phyloP scores from a whole-genome alignment of 1,140 invertebrate species.

The Papilio polytes region DNA sequence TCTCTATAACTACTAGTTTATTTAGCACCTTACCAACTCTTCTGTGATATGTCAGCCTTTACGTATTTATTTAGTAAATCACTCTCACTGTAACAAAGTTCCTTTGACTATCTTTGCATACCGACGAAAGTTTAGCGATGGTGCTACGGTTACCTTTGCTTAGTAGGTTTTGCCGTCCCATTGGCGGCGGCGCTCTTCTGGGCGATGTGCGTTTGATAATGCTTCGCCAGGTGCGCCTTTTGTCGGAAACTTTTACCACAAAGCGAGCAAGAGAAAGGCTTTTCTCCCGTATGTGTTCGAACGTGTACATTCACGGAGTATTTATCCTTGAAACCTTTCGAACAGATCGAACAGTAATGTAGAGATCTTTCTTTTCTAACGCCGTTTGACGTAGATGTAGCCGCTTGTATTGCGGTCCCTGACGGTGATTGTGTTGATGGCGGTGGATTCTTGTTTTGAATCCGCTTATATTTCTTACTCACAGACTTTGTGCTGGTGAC shows the following conservation, averaged over 20 bases:
- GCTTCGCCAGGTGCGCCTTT: conserved; percentile 98
- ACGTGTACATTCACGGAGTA: conserved; percentile 97
- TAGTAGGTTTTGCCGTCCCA: conserved; percentile 76
- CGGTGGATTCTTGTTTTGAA: conserved; percentile 74
- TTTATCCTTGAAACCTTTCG: conserved; percentile 96
- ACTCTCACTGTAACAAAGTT: conserved; percentile 74
- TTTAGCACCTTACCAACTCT: conserved; percentile 82
- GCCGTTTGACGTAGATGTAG: conserved; percentile 84
- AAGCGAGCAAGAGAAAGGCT: conserved; percentile 94
- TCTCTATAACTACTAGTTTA: conserved; percentile 71
- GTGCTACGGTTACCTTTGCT: conserved; percentile 78
- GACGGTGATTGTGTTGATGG: conserved; percentile 68
- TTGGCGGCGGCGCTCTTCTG: conserved; percentile 87
- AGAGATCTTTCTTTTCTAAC: conserved; percentile 92
- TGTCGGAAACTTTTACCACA: conserved; percentile 97
- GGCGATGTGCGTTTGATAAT: conserved; percentile 97
- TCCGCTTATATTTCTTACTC: conserved; percentile 83
- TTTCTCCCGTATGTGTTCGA: conserved; percentile 95
- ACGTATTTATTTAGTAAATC: conserved; percentile 70
- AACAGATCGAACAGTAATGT: conserved; percentile 96
- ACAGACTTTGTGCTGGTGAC: conserved; percentile 83
- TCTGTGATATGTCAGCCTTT: conserved; percentile 82
- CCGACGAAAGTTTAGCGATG: conserved; percentile 45
- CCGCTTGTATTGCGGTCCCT: conserved; percentile 73
- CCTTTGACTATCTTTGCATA: conserved; percentile 72